These are phyloP conservation scores for Babyrousa celebensis DNA, from an alignment of 2,797 vertebrate genomes.

Conservation along the genomic window DNA sequence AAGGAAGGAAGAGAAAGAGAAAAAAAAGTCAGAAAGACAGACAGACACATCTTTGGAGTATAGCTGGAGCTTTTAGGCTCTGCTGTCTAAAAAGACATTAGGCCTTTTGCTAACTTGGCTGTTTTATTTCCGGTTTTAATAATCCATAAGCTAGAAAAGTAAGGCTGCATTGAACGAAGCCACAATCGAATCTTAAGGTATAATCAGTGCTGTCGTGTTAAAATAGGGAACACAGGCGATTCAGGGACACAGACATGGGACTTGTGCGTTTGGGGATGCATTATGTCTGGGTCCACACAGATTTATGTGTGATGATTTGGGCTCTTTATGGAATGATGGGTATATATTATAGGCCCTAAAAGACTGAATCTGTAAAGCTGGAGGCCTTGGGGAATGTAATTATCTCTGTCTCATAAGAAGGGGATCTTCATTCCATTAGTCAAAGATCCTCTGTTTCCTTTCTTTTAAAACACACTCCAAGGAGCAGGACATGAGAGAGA, in stretches of 20 bases:
- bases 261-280: slow-evolving; percentile 64
- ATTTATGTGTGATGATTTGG: slow-evolving; percentile 83
- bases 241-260: slow-evolving; percentile 38
- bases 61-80: slow-evolving; percentile 86
- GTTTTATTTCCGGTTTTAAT: slow-evolving; percentile 88
- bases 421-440: slow-evolving; percentile 83
- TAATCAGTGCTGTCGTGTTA: slow-evolving; percentile 71
- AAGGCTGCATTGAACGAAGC: slow-evolving; percentile 85
- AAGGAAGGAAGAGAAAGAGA: too few species aligned
- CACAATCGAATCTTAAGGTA: slow-evolving; percentile 67
- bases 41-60: slow-evolving; percentile 81
- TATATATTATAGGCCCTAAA: slow-evolving; percentile 75
- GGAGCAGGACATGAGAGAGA: slow-evolving; percentile 63
- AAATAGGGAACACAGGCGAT: slow-evolving; percentile 45
- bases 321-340: slow-evolving; percentile 60
- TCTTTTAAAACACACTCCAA: slow-evolving; percentile 67
- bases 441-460: slow-evolving; percentile 84
- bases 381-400: slow-evolving; percentile 85
- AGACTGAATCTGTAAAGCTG: slow-evolving; percentile 86
- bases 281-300: slow-evolving; percentile 76
- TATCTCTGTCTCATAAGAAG: slow-evolving; percentile 82
- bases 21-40: not conserved
- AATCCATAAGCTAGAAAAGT: slow-evolving; percentile 84
- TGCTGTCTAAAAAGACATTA: slow-evolving; percentile 82
- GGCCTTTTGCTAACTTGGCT: slow-evolving; percentile 89